Base-by-base conservation (phyloP, 2,888 invertebrate species). In the Pheosia tremula region DNA sequence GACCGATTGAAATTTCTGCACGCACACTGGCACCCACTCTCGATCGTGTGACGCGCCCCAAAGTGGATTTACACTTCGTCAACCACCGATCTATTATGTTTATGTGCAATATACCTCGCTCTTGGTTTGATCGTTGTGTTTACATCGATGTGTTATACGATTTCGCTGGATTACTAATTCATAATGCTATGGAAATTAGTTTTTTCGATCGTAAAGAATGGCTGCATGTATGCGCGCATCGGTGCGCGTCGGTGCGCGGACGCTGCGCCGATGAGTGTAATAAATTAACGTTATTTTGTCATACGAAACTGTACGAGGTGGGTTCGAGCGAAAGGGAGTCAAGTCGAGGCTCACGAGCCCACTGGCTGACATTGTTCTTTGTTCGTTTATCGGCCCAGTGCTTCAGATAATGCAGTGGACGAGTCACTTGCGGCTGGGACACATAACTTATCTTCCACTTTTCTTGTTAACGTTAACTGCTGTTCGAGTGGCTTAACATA, bases 321-420 rank as follows among this genome's bases (percentile, higher is more conserved):
- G 85, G 84, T 91, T 89, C 88, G 82, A 87, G 89, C 89, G 90
- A 91, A 91, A 90, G 88, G 90, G 89, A 90, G 83, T 89, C 84
- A 82, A 89, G 85, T 24, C 24, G 24, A 24, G 24, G 24, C 24
- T 24, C 24, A 24, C 24, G 24, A 82, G 82, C 81, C 86, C 83
- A 86, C 86, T 86, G 24, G 24, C 24, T 24, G 88, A 89, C 90
- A 90, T 92, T 90, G 90, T 91, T 91, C 93, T 93, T 92, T 92
- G 92, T 92, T 90, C 90, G 84, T 88, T 90, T 91, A 92, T 92
- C 91, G 91, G 88, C 88, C 85, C 84, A 90, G 83, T 89, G 89
- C 86, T 88, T 88, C 83, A 89, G 91, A 90, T 92, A 92, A 90
- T 90, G 82, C 86, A 83, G 74, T 81, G 79, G 71, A 55, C 57